Evolutionary conservation across 2,113 vertebrate genomes (phyloP).

Genomic region (Oreocharis arfaki): DNA sequence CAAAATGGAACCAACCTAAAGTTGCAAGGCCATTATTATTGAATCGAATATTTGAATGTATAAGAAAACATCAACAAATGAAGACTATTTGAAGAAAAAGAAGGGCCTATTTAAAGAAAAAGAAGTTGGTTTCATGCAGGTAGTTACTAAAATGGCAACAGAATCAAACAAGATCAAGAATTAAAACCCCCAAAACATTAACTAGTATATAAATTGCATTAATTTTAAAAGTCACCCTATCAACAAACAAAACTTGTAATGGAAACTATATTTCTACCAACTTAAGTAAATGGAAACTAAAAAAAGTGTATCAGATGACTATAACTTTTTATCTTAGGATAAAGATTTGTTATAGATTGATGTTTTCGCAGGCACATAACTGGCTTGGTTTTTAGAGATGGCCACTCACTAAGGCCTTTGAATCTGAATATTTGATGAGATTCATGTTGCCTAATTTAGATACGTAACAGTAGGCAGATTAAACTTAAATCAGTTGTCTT

Average conservation of each 20-base stretch:
- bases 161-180: background rate
- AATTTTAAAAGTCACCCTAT: slow-evolving; percentile 13
- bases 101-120: background rate
- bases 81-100: background rate
- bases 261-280: slow-evolving; percentile 8
- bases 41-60: background rate
- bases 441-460: background rate
- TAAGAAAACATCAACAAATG: background rate
- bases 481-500: background rate
- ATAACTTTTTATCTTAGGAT: background rate
- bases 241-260: slow-evolving; percentile 1
- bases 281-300: background rate
- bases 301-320: background rate
- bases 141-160: background rate
- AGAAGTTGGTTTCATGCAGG: background rate
- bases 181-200: background rate
- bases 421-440: background rate
- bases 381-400: background rate
- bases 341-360: background rate
- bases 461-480: background rate
- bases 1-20: background rate
- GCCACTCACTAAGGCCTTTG: background rate
- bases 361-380: background rate
- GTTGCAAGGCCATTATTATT: background rate
- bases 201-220: background rate